Conservation (phyloP, 1,140 invertebrate genomes). For the Drosophila pseudoobscura region DNA sequence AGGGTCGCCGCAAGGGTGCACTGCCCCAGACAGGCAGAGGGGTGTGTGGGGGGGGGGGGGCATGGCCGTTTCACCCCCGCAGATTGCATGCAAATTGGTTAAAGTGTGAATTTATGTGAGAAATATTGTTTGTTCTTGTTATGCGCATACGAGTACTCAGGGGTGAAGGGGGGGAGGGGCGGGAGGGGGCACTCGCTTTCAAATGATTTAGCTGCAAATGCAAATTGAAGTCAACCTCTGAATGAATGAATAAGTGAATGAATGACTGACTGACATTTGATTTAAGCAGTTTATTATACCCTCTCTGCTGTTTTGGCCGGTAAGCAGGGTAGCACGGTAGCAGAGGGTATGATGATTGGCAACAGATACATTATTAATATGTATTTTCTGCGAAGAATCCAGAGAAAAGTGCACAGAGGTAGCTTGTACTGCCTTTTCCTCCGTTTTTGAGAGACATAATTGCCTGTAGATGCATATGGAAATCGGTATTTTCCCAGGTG, state of each 20-base stretch:
- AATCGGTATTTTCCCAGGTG: no score
- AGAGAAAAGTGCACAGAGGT: no score
- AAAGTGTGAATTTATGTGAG: conserved; percentile 83
- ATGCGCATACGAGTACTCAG: conserved; percentile 37
- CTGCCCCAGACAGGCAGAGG: conserved; percentile 32
- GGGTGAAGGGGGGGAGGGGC: no score
- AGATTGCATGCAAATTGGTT: conserved; percentile 83
- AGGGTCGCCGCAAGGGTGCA: conserved; percentile 24
- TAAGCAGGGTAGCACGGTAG: no score
- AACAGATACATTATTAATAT: no score
- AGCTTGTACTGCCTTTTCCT: no score
- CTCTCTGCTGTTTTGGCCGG: no score
- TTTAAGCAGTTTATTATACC: conserved; percentile 39
- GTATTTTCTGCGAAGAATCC: no score
- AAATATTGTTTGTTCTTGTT: conserved; percentile 83
- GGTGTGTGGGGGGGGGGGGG: conserved; percentile 1
- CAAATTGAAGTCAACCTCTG: conserved; percentile 70
- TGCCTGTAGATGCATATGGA: no score
- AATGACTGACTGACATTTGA: conserved; percentile 79
- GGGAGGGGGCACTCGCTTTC: conserved; percentile 48
- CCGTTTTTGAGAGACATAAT: no score
- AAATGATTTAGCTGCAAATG: conserved; percentile 82
- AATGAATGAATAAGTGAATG: conserved; percentile 15
- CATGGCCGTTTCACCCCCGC: conserved; percentile 69
- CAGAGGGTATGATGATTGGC: no score